Conservation (phyloP, 2,888 invertebrate species). For the Polyommatus iphigenia region DNA sequence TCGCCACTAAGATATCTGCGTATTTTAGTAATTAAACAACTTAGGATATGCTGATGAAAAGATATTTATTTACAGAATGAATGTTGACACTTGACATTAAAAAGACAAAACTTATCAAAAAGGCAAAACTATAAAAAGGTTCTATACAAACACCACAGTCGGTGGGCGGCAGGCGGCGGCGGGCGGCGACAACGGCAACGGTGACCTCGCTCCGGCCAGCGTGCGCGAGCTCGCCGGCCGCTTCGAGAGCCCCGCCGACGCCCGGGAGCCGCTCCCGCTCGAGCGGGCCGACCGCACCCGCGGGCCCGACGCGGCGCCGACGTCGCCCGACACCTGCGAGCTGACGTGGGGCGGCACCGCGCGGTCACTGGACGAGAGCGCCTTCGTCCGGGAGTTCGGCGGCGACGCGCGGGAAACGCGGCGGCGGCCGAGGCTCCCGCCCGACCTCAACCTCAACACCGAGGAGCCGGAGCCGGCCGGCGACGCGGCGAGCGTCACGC, state of each 20-base stretch:
- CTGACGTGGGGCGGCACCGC: constrained; percentile 83
- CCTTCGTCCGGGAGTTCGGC: constrained; percentile 85
- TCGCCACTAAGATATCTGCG: no score
- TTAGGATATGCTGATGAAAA: no score
- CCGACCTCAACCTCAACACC: constrained; percentile 68
- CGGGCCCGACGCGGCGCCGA: constrained; percentile 77
- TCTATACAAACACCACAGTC: no score
- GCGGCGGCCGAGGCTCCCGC: constrained; percentile 78
- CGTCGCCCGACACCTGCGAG: constrained; percentile 80
- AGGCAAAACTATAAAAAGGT: no score
- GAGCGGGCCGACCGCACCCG: constrained; percentile 54
- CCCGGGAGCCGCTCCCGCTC: constrained; percentile 79
- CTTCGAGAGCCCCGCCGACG: constrained; percentile 83
- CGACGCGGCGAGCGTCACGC: constrained; percentile 70
- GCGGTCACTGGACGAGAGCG: constrained; percentile 86
- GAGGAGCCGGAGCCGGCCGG: constrained; percentile 50
- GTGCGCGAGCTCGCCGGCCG: constrained; percentile 82
- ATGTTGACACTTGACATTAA: no score
- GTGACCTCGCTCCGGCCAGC: constrained; percentile 56
- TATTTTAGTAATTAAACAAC: no score
- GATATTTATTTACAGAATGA: no score
- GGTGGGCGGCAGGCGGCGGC: constrained; percentile 42
- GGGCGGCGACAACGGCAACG: constrained; percentile 59
- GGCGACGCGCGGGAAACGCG: constrained; percentile 80
- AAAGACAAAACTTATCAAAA: no score